These are phyloP conservation scores for Macropis europaea DNA, from an alignment of 2,888 invertebrate genomes.

Conservation along the genomic window DNA sequence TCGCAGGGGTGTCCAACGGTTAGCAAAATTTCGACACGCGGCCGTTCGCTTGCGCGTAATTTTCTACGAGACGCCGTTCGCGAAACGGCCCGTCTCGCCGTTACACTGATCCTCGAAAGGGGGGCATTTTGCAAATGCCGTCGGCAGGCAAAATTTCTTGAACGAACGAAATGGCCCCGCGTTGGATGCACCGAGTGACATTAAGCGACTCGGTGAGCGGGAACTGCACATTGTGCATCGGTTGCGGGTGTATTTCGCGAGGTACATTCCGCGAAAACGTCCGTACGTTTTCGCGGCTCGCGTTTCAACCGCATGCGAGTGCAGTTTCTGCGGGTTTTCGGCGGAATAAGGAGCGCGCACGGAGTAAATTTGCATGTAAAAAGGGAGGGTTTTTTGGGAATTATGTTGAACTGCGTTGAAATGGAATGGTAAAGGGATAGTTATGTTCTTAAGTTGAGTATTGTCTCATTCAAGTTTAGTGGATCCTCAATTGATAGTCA, in stretches of 20 bases:
- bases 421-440: no score
- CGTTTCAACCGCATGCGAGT: conserved; percentile 22
- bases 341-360: conserved; percentile 22
- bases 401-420: no score
- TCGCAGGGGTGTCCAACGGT: no score
- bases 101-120: conserved; percentile 8
- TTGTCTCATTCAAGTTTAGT: no score
- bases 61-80: not conserved
- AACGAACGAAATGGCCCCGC: not conserved
- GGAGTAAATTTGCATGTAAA: conserved; percentile 32
- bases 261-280: conserved; percentile 18
- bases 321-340: conserved; percentile 7
- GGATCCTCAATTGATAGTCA: no score
- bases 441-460: no score
- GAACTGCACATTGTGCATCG: not conserved
- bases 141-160: not conserved
- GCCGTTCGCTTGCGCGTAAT: conserved; percentile 3
- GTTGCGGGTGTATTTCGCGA: conserved; percentile 10
- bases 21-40: no score
- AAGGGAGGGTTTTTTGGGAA: conserved; percentile 3
- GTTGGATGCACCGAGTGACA: not conserved
- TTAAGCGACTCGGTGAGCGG: not conserved
- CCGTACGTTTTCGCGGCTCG: conserved; percentile 24
- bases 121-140: not conserved
- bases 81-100: conserved; percentile 1